These are phyloP conservation scores for Pseudococcus viburni DNA, from an alignment of 2,888 invertebrate species.

Conservation along the genomic window DNA sequence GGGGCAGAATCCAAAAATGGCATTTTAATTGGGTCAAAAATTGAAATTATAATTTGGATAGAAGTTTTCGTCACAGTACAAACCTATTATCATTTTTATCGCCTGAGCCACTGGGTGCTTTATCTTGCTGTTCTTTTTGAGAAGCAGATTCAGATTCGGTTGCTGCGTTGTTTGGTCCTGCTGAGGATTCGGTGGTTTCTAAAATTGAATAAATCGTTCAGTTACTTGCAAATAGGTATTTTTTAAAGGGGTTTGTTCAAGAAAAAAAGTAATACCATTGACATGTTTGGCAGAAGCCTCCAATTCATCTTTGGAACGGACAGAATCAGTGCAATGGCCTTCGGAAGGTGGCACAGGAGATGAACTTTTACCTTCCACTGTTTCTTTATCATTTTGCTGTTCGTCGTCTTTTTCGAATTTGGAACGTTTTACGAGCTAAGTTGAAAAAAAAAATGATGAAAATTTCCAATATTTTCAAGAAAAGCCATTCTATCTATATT, in stretches of 20 bases:
- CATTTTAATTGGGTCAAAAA: neutral
- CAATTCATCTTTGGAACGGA: constrained; percentile 72
- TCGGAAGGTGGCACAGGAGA: constrained; percentile 67
- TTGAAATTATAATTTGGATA: neutral
- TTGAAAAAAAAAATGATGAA: neutral
- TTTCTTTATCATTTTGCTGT: constrained; percentile 72
- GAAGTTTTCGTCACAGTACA: neutral
- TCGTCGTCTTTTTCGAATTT: constrained; percentile 83
- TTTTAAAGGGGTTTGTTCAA: neutral
- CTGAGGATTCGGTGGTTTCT: constrained; percentile 43
- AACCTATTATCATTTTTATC: constrained; percentile 62
- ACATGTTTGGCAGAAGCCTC: constrained; percentile 68
- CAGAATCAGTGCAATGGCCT: constrained; percentile 70
- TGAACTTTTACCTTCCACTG: constrained; percentile 57
- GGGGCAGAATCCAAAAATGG: neutral
- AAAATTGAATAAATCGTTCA: neutral
- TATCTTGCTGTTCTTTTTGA: constrained; percentile 54
- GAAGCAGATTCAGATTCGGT: constrained; percentile 39
- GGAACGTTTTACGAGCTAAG: constrained; percentile 78
- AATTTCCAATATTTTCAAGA: neutral
- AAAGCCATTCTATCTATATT: too few relatives aligned
- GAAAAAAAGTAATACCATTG: constrained; percentile 17
- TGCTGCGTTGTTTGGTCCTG: neutral
- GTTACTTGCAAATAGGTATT: neutral
- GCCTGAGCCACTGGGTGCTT: neutral